phyloP scores from a whole-genome alignment of 1,140 invertebrate genomes.

The Drosophila oshimai region DNA sequence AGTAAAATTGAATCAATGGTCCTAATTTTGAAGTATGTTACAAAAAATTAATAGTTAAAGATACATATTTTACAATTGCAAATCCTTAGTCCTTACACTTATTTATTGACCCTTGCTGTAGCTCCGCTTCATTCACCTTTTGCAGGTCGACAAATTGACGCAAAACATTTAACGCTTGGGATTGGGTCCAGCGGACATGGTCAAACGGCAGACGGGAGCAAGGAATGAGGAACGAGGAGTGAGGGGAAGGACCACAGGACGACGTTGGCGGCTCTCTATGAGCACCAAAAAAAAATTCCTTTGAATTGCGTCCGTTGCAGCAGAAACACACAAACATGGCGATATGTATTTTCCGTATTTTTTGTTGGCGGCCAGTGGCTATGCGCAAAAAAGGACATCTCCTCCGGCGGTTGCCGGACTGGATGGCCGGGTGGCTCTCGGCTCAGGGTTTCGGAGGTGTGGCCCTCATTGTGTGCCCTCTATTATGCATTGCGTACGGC shows the following conservation, averaged over 20 bases:
- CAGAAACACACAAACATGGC: not conserved
- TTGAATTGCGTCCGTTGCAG: slow-evolving; percentile 64
- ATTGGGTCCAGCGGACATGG: slow-evolving; percentile 27
- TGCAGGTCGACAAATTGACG: slow-evolving; percentile 70
- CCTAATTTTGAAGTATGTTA: not conserved
- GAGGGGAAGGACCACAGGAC: slow-evolving; percentile 16
- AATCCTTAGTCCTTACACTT: not conserved
- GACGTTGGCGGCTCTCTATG: slow-evolving; percentile 51
- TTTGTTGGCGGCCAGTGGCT: slow-evolving; percentile 48
- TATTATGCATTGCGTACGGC: slow-evolving; percentile 71
- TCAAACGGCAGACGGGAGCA: slow-evolving; percentile 31
- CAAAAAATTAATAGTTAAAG: no score
- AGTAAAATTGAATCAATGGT: no score
- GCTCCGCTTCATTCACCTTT: slow-evolving; percentile 30
- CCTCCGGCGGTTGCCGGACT: slow-evolving; percentile 30
- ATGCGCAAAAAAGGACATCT: slow-evolving; percentile 78
- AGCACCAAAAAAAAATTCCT: slow-evolving; percentile 71
- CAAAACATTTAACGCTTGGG: slow-evolving; percentile 73
- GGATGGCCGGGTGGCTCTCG: slow-evolving; percentile 1
- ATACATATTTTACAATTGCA: no score
- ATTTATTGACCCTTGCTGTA: slow-evolving; percentile 3
- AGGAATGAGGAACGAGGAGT: not conserved
- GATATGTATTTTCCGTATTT: slow-evolving; percentile 27
- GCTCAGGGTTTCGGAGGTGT: not conserved
- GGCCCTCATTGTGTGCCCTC: slow-evolving; percentile 48